Conservation (phyloP, 2,888 invertebrate species). For the Keiferia lycopersicella region DNA sequence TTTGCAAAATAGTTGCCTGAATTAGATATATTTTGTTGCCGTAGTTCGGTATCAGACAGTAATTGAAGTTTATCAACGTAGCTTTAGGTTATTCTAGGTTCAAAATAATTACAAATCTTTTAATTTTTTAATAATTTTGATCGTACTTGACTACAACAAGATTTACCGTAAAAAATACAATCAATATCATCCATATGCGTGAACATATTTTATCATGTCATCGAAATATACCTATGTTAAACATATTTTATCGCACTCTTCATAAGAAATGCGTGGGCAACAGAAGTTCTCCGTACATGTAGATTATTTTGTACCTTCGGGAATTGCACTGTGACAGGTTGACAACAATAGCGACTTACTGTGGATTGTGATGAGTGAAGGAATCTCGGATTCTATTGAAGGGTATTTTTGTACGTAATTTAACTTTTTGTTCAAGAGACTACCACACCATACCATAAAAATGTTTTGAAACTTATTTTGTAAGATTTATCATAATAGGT, state of each 20-base stretch:
- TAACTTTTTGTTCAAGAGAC: neutral
- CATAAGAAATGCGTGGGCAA: constrained; percentile 9
- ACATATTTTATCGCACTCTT: neutral
- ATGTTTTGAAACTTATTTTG: no score
- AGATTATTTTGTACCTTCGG: constrained; percentile 16
- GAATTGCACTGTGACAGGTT: constrained; percentile 13
- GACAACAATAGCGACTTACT: constrained; percentile 21
- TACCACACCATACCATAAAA: no score
- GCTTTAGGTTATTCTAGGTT: neutral
- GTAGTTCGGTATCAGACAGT: constrained; percentile 16
- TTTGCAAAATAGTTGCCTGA: constrained; percentile 25
- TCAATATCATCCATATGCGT: no score
- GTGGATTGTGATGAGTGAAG: constrained; percentile 13
- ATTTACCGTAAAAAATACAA: no score
- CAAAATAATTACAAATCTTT: neutral
- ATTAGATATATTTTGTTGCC: constrained; percentile 26
- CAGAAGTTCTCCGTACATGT: constrained; percentile 18
- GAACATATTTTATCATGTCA: no score
- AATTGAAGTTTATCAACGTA: constrained; percentile 16
- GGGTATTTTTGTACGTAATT: neutral
- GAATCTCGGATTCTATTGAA: constrained; percentile 1
- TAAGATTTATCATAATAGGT: no score
- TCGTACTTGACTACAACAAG: no score
- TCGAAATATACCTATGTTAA: neutral
- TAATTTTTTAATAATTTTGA: no score